A percentile compares a stretch with the other conserved stretches of the same genome.
These are phyloP conservation scores for Indri indri DNA, from an alignment of 2,113 vertebrate species.

Conservation along the genomic window DNA sequence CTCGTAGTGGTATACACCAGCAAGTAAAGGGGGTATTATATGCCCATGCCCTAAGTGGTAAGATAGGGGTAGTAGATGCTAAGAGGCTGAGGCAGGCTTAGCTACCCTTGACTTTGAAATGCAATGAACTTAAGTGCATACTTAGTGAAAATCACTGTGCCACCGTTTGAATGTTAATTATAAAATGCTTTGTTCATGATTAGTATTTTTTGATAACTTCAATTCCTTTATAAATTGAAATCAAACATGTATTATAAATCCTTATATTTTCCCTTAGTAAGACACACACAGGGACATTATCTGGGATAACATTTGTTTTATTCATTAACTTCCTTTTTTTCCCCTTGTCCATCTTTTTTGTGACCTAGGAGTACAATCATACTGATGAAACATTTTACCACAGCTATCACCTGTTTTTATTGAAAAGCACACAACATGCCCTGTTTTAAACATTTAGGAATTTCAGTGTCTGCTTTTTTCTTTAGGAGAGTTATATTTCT, in stretches of 20 bases:
- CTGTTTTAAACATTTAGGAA: slow-evolving; percentile 75
- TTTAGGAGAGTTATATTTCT: slow-evolving; percentile 70
- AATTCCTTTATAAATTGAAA: slow-evolving; percentile 20
- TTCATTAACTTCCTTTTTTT: slow-evolving; percentile 53
- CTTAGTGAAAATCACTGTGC: background rate
- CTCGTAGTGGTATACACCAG: background rate
- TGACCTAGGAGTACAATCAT: slow-evolving; percentile 54
- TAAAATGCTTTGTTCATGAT: slow-evolving; percentile 6
- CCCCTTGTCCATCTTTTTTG: slow-evolving; percentile 28
- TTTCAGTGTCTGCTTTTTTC: slow-evolving; percentile 67
- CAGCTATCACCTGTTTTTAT: slow-evolving; percentile 70
- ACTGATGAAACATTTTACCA: slow-evolving; percentile 71
- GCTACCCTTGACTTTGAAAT: background rate
- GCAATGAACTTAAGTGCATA: background rate
- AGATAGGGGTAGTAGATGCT: background rate
- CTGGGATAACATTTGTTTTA: slow-evolving; percentile 66
- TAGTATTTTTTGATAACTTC: background rate
- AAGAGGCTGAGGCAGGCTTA: background rate
- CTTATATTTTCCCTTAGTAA: slow-evolving; percentile 15
- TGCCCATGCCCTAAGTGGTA: background rate
- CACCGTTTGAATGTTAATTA: background rate
- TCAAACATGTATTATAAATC: slow-evolving; percentile 32
- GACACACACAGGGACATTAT: background rate
- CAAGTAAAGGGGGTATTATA: background rate
- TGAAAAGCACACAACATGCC: slow-evolving; percentile 68